Evolutionary conservation across 53 echinoderm and acorn worm genomes (phyloP).

Genomic region (Echinarachnius parma): DNA sequence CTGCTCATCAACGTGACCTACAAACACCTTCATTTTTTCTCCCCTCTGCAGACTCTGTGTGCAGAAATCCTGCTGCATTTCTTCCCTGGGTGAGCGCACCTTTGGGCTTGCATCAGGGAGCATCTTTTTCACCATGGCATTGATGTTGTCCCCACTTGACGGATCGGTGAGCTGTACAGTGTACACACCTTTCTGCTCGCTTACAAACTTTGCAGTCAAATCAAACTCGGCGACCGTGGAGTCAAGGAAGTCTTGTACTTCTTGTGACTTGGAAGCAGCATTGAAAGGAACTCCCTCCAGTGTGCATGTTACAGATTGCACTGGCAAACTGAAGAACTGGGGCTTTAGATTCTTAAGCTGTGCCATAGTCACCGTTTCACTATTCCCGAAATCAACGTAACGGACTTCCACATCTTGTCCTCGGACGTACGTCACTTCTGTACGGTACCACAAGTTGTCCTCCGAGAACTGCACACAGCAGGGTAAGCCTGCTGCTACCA

Average conservation of each 20-base stretch:
- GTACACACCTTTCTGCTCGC: conserved; percentile 20
- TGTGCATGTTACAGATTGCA: conserved; percentile 48
- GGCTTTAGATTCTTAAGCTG: conserved; percentile 57
- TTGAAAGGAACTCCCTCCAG: conserved; percentile 38
- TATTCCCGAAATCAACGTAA: conserved; percentile 96
- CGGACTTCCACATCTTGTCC: conserved; percentile 57
- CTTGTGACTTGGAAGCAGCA: conserved; percentile 31
- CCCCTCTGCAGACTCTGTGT: conserved; percentile 18
- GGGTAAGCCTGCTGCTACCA: conserved; percentile 48
- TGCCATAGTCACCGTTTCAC: conserved; percentile 48
- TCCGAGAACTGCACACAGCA: conserved; percentile 92
- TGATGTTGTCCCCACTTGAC: conserved; percentile 44
- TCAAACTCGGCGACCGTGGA: conserved; percentile 54
- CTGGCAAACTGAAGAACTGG: conserved; percentile 49
- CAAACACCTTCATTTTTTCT: conserved; percentile 55
- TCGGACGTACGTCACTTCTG: conserved; percentile 51
- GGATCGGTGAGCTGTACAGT: conserved; percentile 35
- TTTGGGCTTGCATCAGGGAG: neutral
- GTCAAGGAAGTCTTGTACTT: conserved; percentile 53
- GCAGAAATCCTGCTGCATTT: conserved; percentile 19
- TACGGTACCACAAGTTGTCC: conserved; percentile 83
- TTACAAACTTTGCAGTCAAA: conserved; percentile 34
- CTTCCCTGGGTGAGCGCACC: neutral
- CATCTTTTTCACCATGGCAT: conserved; percentile 34
- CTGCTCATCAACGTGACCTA: conserved; percentile 60